Conservation (phyloP, 2,888 invertebrate species). For the Tetranychus truncatus region DNA sequence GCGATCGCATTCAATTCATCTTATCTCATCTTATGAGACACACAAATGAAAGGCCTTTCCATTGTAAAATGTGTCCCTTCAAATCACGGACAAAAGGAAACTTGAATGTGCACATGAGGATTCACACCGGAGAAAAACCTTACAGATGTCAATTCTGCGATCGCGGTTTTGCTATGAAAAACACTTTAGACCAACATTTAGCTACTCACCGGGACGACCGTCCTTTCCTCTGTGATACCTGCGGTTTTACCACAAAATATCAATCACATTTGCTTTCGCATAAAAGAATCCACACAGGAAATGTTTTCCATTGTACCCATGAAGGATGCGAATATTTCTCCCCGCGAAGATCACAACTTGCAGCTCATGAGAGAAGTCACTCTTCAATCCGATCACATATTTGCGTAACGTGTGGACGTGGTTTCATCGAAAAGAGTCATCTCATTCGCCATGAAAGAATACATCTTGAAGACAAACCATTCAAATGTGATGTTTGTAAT, state of each 20-base stretch:
- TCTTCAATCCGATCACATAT: slow-evolving; percentile 38
- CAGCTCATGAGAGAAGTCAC: slow-evolving; percentile 45
- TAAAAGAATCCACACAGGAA: slow-evolving; percentile 44
- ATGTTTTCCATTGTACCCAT: slow-evolving; percentile 45
- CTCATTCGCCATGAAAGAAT: slow-evolving; percentile 47
- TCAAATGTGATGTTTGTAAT: slow-evolving; percentile 40
- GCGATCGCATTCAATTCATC: slow-evolving; percentile 40
- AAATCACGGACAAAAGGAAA: slow-evolving; percentile 43
- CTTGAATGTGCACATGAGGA: slow-evolving; percentile 41
- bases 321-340: slow-evolving; percentile 45
- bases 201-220: slow-evolving; percentile 41
- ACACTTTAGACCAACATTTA: slow-evolving; percentile 42
- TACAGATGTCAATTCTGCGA: slow-evolving; percentile 43
- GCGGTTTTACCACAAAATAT: slow-evolving; percentile 48
- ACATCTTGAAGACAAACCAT: slow-evolving; percentile 45
- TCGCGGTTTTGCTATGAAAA: slow-evolving; percentile 42
- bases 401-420: slow-evolving; percentile 43
- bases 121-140: slow-evolving; percentile 42
- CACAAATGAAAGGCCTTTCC: slow-evolving; percentile 35
- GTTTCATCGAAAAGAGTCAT: slow-evolving; percentile 49
- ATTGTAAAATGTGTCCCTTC: slow-evolving; percentile 41
- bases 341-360: slow-evolving; percentile 46
- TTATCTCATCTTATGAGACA: slow-evolving; percentile 44
- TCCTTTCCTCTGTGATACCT: slow-evolving; percentile 46
- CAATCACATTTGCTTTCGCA: slow-evolving; percentile 47